A percentile compares a stretch with the other conserved stretches of the same genome.
Evolutionary conservation across 2,888 invertebrate species (phyloP).

Genomic region (Helleia helle): DNA sequence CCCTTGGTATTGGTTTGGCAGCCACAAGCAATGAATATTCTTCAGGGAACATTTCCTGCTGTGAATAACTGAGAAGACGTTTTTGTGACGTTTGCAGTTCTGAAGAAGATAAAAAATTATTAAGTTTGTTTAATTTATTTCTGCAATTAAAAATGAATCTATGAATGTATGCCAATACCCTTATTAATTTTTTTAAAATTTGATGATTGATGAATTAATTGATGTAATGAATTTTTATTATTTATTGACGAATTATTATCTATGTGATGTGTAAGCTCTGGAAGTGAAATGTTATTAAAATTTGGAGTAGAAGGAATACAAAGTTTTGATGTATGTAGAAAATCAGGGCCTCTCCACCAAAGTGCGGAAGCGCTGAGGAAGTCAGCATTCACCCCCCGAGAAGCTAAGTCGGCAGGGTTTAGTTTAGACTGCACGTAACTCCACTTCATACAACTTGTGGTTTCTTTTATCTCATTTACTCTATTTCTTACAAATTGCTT

Average conservation of each 20-base stretch:
- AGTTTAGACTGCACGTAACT: not conserved
- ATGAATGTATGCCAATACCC: constrained; percentile 9
- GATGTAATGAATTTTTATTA: not conserved
- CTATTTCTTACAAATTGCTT: no score
- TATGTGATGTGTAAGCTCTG: not conserved
- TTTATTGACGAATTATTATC: no score
- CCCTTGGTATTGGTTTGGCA: not conserved
- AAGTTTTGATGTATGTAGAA: not conserved
- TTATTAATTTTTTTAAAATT: constrained; percentile 8
- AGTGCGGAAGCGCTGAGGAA: not conserved
- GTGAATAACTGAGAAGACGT: not conserved
- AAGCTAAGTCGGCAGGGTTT: not conserved
- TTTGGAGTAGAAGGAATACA: not conserved
- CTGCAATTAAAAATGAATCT: constrained; percentile 14
- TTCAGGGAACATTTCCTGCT: not conserved
- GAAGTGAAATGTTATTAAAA: not conserved
- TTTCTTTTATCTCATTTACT: no score
- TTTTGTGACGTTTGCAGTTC: not conserved
- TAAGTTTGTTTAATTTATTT: constrained; percentile 10
- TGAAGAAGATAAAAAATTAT: not conserved
- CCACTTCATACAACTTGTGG: no score
- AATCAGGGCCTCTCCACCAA: not conserved
- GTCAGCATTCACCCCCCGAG: not conserved
- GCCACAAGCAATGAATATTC: not conserved
- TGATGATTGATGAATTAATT: no score